Evolutionary conservation across 2,113 vertebrate species (phyloP).

Genomic region (Lepisosteus oculatus): DNA sequence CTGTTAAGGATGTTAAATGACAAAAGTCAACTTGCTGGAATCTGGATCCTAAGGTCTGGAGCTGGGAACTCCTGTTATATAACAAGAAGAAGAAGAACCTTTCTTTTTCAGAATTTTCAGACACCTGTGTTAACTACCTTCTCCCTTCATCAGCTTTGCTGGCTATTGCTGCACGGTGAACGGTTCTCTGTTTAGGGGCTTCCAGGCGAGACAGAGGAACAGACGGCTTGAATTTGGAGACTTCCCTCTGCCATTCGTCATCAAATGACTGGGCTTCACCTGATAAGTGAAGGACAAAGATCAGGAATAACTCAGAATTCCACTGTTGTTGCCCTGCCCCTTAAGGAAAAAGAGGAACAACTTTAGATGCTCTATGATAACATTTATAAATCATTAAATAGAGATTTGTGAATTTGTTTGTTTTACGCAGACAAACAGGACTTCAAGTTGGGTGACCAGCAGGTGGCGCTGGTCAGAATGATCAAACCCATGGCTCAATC

Average conservation of each 20-base stretch:
- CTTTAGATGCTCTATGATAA: too few relatives aligned
- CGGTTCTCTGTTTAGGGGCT: constrained; percentile 41
- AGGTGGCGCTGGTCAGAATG: too few relatives aligned
- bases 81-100: background rate
- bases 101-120: background rate
- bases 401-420: background rate
- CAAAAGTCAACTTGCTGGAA: background rate
- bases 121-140: constrained; percentile 62
- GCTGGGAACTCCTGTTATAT: background rate
- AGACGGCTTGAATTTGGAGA: constrained; percentile 67
- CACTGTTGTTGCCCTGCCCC: background rate
- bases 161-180: constrained; percentile 47
- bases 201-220: constrained; percentile 46
- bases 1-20: too few relatives aligned
- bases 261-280: constrained; percentile 83
- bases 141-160: constrained; percentile 34
- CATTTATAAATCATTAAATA: background rate
- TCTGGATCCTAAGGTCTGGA: background rate
- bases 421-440: background rate
- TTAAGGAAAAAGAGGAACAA: background rate
- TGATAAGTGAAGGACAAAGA: constrained; percentile 42
- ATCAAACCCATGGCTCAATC: too few relatives aligned
- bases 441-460: background rate
- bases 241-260: constrained; percentile 81
- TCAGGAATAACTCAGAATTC: constrained; percentile 13